Conservation (phyloP, 2,113 vertebrate genomes). For the Nibea coibor region DNA sequence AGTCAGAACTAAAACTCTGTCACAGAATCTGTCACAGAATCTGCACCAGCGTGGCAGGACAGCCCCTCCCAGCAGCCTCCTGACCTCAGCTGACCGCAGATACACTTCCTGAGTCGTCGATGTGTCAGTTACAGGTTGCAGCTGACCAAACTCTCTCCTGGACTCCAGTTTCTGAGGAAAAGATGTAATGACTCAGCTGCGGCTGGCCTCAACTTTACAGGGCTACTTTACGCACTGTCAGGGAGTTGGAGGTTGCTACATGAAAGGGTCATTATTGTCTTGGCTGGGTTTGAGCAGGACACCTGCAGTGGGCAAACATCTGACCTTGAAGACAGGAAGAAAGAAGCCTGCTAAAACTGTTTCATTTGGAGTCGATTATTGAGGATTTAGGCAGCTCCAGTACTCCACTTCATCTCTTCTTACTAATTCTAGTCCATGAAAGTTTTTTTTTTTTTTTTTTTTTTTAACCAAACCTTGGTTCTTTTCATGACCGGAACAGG, state of each 20-base stretch:
- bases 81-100: slow-evolving; percentile 16
- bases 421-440: slow-evolving; percentile 17
- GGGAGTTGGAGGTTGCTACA: slow-evolving; percentile 29
- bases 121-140: slow-evolving; percentile 14
- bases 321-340: slow-evolving; percentile 42
- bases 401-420: slow-evolving; percentile 18
- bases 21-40: background rate
- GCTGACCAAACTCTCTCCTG: slow-evolving; percentile 35
- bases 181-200: slow-evolving; percentile 32
- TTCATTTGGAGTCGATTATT: slow-evolving; percentile 36
- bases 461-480: slow-evolving; percentile 25
- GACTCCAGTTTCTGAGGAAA: slow-evolving; percentile 16
- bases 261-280: slow-evolving; percentile 42
- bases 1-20: too few relatives aligned
- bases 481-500: slow-evolving; percentile 44
- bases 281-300: slow-evolving; percentile 28
- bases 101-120: slow-evolving; percentile 15
- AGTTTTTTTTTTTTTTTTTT: slow-evolving; percentile 17
- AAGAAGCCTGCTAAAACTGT: slow-evolving; percentile 48
- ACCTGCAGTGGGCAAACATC: slow-evolving; percentile 58
- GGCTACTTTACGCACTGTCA: slow-evolving; percentile 40
- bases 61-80: background rate
- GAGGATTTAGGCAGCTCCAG: slow-evolving; percentile 30
- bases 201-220: slow-evolving; percentile 37
- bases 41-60: background rate